Percentiles rank a stretch among this genome's conserved stretches.
Conservation (phyloP, 35 echinoderm and acorn worm genomes). For the Acanthaster planci region DNA sequence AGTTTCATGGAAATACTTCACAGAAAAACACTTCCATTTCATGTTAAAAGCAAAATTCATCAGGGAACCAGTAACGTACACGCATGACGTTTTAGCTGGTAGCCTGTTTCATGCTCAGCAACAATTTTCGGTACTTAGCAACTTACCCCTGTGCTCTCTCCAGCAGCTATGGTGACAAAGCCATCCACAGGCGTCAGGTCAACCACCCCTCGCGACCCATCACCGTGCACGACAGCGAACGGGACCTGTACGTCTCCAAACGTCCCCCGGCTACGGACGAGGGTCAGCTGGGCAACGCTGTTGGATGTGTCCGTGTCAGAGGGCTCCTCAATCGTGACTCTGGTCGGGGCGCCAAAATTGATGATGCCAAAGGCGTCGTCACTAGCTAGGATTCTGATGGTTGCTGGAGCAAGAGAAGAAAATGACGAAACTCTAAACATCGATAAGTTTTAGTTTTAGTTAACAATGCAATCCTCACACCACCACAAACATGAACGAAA, state of each 20-base stretch:
- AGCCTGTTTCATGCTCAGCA: no score
- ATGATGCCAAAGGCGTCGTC: conserved; percentile 93
- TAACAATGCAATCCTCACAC: no score
- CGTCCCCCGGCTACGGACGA: conserved; percentile 66
- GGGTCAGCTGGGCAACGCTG: conserved; percentile 75
- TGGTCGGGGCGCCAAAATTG: conserved; percentile 44
- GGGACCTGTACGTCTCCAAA: conserved; percentile 89
- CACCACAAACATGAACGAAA: no score
- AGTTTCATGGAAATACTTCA: no score
- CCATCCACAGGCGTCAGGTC: conserved; percentile 72
- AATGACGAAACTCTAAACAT: neutral
- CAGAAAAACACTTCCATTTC: no score
- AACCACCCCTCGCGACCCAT: conserved; percentile 31
- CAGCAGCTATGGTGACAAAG: conserved; percentile 88
- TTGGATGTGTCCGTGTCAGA: conserved; percentile 42
- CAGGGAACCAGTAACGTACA: no score
- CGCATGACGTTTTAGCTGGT: no score
- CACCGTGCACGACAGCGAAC: conserved; percentile 44
- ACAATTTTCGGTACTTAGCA: no score
- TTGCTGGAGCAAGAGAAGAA: conserved; percentile 28
- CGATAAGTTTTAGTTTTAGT: no score
- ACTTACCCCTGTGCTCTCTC: conserved; percentile 71
- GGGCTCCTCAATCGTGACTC: conserved; percentile 65
- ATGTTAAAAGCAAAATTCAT: no score
- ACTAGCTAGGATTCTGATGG: conserved; percentile 70